Evolutionary conservation across 37 sponge, comb jelly and placozoan species (phyloP), one percentile per base, ranked within the genome.

Genomic region (Axinella damicornis): DNA sequence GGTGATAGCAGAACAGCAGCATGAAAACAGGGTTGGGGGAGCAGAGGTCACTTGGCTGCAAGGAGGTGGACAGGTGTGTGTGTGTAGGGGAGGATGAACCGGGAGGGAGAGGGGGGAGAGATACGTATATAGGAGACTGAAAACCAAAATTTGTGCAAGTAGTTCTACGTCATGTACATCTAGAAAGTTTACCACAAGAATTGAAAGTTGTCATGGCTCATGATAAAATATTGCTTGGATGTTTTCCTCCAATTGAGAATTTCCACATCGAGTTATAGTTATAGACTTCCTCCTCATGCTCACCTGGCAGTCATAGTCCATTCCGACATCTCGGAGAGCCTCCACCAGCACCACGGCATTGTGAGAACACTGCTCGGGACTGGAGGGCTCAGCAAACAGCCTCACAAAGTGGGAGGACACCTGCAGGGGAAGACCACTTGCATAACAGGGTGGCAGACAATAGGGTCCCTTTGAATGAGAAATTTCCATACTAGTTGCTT

Each of bases 241-340:
- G n/a, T n/a, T n/a, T n/a, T n/a, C n/a, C n/a, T n/a, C n/a, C n/a
- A n/a, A n/a, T n/a, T n/a, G n/a, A n/a, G 57, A n/a, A 14, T 61
- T n/a, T 11, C 27, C 63, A 61, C 63, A 61, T 14, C 46, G 4
- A 46, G 6, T 46, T 4, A 46, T 9, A 12, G 46, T 4, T 46
- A 4, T 46, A 9, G 9, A 16, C 2, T 17, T n/a, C 68, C 28
- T 13, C 33, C 16, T 17, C 52, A 36, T 61, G 9, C 27, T 32
- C 82, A 88, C 89, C 74, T 93, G 94, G 66, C 94, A 76, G 71
- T 96, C 96, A 78, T 96, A 96, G 67, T 90, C 85, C 15, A 96
- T 25, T 24, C 90, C 96, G 57, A 93, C 53, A 22, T 72, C 24
- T 39, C 55, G 55, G 22, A 96, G 59, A 35, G 96, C 91, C 46